phyloP scores from a whole-genome alignment of 1,140 invertebrate species.

The Drosophila novamexicana region DNA sequence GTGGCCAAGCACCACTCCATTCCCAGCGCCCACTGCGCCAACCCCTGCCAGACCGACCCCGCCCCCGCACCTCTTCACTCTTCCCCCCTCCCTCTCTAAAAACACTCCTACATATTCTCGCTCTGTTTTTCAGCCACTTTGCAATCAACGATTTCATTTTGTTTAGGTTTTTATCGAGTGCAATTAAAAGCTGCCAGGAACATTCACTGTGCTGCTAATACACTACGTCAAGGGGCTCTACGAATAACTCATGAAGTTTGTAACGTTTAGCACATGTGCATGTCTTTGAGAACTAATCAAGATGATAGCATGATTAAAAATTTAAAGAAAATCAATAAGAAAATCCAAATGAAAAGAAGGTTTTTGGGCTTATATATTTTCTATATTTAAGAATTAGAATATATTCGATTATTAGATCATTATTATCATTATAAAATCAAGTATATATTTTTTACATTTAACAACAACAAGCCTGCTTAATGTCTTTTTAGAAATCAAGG shows the following conservation, averaged over 20 bases:
- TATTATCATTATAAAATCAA: too few relatives aligned
- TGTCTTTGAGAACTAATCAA: too few relatives aligned
- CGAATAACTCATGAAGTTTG: not conserved
- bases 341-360: too few relatives aligned
- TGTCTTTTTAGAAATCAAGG: too few relatives aligned
- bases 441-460: too few relatives aligned
- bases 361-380: too few relatives aligned
- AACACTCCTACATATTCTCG: not conserved
- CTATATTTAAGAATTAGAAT: too few relatives aligned
- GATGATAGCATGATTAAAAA: too few relatives aligned
- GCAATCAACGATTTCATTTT: conserved; percentile 40
- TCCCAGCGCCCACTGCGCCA: not conserved
- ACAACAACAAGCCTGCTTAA: too few relatives aligned
- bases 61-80: too few relatives aligned
- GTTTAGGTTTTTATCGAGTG: conserved; percentile 44
- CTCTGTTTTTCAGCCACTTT: conserved; percentile 15
- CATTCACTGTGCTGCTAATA: not conserved
- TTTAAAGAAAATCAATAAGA: too few relatives aligned
- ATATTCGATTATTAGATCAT: too few relatives aligned
- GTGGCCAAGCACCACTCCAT: conserved; percentile 4
- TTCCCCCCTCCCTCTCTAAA: not conserved
- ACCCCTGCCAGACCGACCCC: not conserved
- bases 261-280: not conserved
- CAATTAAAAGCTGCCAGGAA: conserved; percentile 40
- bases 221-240: not conserved